Percentiles rank a stretch among this genome's conserved stretches.
phyloP scores from a whole-genome alignment of 2,113 vertebrate species.

The Ptilonorhynchus violaceus region DNA sequence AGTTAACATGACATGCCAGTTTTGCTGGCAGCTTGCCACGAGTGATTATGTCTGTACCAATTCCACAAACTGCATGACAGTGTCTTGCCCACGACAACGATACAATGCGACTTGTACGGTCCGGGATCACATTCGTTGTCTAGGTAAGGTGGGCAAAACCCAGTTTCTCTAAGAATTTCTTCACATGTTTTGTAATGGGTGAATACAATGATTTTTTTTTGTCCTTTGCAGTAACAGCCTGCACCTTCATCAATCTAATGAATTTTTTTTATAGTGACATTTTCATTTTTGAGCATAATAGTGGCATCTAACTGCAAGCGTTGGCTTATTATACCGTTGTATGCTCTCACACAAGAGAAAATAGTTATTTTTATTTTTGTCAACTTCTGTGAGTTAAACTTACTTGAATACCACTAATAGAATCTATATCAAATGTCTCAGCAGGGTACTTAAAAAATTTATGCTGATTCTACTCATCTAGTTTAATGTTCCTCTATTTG shows the following conservation, averaged over 20 bases:
- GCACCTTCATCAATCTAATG: background rate
- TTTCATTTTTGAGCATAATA: background rate
- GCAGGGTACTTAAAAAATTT: background rate
- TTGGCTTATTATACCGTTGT: background rate
- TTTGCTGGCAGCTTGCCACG: conserved; percentile 95
- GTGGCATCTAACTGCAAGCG: background rate
- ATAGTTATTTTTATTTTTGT: background rate
- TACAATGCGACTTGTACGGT: conserved; percentile 86
- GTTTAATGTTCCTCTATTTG: background rate
- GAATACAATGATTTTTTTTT: background rate
- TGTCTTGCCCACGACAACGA: conserved; percentile 89
- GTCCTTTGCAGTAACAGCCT: background rate
- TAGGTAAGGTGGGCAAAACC: conserved; percentile 73
- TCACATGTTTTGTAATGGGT: background rate
- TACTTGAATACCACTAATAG: background rate
- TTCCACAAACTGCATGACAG: conserved; percentile 88
- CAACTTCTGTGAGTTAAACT: background rate
- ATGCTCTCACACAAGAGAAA: background rate
- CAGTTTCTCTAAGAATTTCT: background rate
- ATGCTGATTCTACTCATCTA: background rate
- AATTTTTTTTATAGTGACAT: background rate
- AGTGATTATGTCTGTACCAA: conserved; percentile 85
- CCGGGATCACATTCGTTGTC: conserved; percentile 87
- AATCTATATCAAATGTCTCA: background rate
- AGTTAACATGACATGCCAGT: conserved; percentile 86